Evolutionary conservation across 2,797 vertebrate genomes (phyloP).

Genomic region (Manis crassicaudata): DNA sequence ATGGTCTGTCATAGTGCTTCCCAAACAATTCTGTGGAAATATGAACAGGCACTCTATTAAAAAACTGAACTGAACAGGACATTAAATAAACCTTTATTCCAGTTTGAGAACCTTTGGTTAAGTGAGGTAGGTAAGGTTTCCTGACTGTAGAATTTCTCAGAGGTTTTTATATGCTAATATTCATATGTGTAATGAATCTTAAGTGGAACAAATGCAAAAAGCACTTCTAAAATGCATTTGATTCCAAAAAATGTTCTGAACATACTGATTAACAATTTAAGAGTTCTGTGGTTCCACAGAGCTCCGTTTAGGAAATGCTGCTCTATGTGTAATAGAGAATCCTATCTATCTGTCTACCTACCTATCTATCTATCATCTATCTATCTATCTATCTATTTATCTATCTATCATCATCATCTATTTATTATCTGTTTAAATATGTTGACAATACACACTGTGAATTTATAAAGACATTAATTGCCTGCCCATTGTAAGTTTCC

Average conservation of each 20-base stretch:
- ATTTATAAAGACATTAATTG: constrained; percentile 16
- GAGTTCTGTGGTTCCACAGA: not conserved
- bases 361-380: not conserved
- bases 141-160: not conserved
- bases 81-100: not conserved
- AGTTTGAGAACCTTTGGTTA: not conserved
- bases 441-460: not conserved
- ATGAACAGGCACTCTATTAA: not conserved
- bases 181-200: not conserved
- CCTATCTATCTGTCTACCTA: not conserved
- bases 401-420: not conserved
- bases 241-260: not conserved
- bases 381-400: not conserved
- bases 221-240: not conserved
- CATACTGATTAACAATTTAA: not conserved
- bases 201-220: not conserved
- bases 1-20: not conserved
- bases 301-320: not conserved
- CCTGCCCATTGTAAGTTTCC: not conserved
- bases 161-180: not conserved
- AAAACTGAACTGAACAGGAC: not conserved
- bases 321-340: not conserved
- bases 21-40: not conserved
- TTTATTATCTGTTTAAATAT: not conserved
- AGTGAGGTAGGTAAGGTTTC: constrained; percentile 7